Evolutionary conservation across 2,113 vertebrate genomes (phyloP).

Genomic region (Calidris pugnax): DNA sequence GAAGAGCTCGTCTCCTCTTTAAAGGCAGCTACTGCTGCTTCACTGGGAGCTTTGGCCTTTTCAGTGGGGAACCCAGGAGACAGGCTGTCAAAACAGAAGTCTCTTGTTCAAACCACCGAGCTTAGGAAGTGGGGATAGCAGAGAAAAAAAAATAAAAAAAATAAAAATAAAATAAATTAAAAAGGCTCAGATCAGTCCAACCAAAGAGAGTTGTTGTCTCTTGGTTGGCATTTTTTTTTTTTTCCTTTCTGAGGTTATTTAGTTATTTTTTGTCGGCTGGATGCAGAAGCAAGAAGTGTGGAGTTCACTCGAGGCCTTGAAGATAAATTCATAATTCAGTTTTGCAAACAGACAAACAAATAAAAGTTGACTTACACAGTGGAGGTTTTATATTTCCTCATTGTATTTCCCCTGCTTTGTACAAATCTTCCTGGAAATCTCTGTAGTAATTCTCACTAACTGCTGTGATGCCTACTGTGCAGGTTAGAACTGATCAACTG

Average conservation of each 20-base stretch:
- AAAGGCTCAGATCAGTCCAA: constrained; percentile 6
- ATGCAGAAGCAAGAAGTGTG: neutral
- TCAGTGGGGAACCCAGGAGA: constrained; percentile 72
- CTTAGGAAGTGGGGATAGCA: neutral
- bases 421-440: constrained; percentile 54
- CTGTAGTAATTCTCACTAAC: constrained; percentile 48
- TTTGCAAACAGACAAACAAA: constrained; percentile 63
- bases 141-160: neutral
- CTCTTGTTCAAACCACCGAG: constrained; percentile 59
- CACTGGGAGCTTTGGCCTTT: constrained; percentile 76
- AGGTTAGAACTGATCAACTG: constrained; percentile 34
- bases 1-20: constrained; percentile 42
- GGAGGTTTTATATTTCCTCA: constrained; percentile 36
- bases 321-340: constrained; percentile 67
- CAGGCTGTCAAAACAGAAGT: constrained; percentile 72
- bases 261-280: constrained; percentile 39
- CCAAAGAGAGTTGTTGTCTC: neutral
- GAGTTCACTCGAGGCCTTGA: constrained; percentile 47
- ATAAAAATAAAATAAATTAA: neutral
- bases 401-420: neutral
- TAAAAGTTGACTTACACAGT: constrained; percentile 41
- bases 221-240: neutral
- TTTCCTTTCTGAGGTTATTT: constrained; percentile 22
- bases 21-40: constrained; percentile 70
- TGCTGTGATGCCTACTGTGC: constrained; percentile 4